phyloP scores from a whole-genome alignment of 2,888 invertebrate genomes.

The Drosophila eohydei region DNA sequence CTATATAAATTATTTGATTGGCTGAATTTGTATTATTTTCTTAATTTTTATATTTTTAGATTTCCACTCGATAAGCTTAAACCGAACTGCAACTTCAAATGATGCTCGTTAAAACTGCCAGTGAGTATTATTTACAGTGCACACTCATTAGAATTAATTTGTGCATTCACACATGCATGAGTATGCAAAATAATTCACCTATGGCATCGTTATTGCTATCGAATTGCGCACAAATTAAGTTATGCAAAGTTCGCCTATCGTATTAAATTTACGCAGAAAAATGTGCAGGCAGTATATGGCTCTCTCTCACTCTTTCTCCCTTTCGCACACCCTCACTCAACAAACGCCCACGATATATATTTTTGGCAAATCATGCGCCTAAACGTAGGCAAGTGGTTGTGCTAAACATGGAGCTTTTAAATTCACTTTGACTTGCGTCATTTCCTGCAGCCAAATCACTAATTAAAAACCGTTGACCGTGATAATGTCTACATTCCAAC shows the following conservation, averaged over 20 bases:
- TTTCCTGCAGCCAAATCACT: slow-evolving; percentile 63
- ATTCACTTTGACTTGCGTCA: slow-evolving; percentile 63
- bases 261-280: slow-evolving; percentile 21
- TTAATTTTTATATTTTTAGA: neutral
- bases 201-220: neutral
- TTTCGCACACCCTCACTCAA: neutral
- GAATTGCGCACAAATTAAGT: slow-evolving; percentile 18
- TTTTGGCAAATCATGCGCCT: slow-evolving; percentile 29
- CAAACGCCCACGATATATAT: neutral
- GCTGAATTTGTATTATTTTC: too few species aligned
- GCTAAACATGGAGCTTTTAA: slow-evolving; percentile 15
- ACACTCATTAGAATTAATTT: slow-evolving; percentile 7
- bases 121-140: neutral
- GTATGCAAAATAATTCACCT: neutral
- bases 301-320: too few species aligned
- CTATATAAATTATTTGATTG: too few species aligned
- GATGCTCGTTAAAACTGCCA: neutral
- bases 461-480: slow-evolving; percentile 72
- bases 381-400: slow-evolving; percentile 21
- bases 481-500: slow-evolving; percentile 55
- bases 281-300: neutral
- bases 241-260: slow-evolving; percentile 21
- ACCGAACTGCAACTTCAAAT: neutral
- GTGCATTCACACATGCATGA: neutral
- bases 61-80: neutral